Evolutionary conservation across 1,140 invertebrate species (phyloP), one percentile per base, ranked within the genome.

Genomic region (Zaprionus capensis): DNA sequence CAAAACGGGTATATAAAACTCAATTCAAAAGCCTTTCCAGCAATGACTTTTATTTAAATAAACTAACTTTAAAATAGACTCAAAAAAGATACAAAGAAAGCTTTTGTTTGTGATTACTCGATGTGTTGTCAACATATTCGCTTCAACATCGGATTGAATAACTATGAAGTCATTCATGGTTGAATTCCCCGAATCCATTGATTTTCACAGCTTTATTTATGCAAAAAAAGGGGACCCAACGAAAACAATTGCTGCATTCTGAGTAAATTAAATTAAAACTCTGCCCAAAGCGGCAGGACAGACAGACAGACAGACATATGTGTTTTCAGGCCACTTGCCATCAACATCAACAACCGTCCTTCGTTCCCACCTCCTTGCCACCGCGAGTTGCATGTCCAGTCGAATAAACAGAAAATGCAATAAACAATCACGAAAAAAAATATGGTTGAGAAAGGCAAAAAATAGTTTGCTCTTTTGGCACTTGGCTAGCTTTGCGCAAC

Each of bases 241-340:
- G 61, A 49, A 51, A 55, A 28, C 51, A 51, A 24, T 53, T 36
- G 31, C 24, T 28, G 56, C 49, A 65, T 51, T 57, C 65, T 31
- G 24, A 75, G 75, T 36, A 75, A 71, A 78, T 71, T 77, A 44
- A 78, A 70, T 67, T 36, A 53, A 57, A 57, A 20, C 55, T 55
- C 14, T 36, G 62, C 15, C n/a, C 17, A 61, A 38, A 69, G 26
- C 24, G 41, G 44, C 22, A 31, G 14, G 9, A n/a, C 36, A 34
- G 11, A 14, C 17, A 44, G 17, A 34, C 14, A n/a, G 2, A 26
- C 15, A 26, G 12, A 53, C 31, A 56, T 28, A 38, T 56, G 51
- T 56, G 26, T 62, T 69, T 68, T 56, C 36, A 20, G 24, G 44
- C 34, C 15, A 15, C 44, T 17, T 14, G 14, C 22, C 28, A 51